phyloP scores from a whole-genome alignment of 53 echinoderm and acorn worm species.

The Mesocentrotus franciscanus region DNA sequence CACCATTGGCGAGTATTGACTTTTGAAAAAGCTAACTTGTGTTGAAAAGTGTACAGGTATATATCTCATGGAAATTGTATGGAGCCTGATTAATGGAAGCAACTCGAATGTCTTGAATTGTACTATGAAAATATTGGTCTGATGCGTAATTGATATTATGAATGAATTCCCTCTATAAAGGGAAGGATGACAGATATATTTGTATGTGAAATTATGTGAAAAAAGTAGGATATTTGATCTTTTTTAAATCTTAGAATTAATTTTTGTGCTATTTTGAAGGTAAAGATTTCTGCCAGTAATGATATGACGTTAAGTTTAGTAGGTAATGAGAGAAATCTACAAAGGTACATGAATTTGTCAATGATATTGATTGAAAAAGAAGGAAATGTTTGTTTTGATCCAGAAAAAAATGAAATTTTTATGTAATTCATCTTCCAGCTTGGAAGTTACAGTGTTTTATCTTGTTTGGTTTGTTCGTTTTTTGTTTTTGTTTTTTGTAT shows the following conservation, averaged over 20 bases:
- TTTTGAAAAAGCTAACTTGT: neutral
- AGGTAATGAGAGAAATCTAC: neutral
- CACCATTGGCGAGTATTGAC: neutral
- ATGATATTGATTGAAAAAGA: neutral
- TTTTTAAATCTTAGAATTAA: neutral
- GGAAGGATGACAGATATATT: neutral
- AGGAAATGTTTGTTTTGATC: neutral
- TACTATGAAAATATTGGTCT: conserved; percentile 1
- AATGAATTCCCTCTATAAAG: neutral
- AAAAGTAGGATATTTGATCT: neutral
- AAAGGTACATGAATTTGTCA: neutral
- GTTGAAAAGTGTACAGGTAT: conserved; percentile 36
- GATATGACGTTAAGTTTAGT: neutral
- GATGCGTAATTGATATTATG: neutral
- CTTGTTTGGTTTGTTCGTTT: no score
- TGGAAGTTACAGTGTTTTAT: neutral
- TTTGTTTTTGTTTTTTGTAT: neutral
- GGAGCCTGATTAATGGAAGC: neutral
- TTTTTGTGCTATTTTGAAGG: neutral
- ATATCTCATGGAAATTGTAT: neutral
- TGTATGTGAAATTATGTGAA: neutral
- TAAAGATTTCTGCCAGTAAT: neutral
- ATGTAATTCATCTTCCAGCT: neutral
- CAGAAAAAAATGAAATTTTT: neutral
- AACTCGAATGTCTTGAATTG: conserved; percentile 4